These are phyloP conservation scores for Brachionus rotundiformis DNA, from an alignment of 1,140 invertebrate genomes.

Conservation along the genomic window DNA sequence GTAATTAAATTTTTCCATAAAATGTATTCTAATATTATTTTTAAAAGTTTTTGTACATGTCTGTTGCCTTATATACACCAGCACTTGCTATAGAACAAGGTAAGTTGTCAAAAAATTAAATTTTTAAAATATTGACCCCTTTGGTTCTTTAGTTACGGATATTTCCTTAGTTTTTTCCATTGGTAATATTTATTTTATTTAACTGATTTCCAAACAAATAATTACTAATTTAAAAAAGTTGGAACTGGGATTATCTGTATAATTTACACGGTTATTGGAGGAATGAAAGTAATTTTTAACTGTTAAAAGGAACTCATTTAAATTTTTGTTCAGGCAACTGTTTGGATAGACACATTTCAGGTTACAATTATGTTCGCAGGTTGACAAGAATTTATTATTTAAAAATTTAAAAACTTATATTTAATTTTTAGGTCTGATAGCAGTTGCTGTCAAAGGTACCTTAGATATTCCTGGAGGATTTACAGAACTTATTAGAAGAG, in stretches of 20 bases:
- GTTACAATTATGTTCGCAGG: constrained; percentile 80
- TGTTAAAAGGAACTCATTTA: too few relatives aligned
- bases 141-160: not conserved
- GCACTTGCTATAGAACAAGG: constrained; percentile 85
- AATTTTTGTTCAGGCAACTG: not conserved
- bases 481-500: constrained; percentile 58
- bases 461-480: constrained; percentile 3
- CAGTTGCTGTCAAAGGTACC: constrained; percentile 64
- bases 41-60: constrained; percentile 75
- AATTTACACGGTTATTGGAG: constrained; percentile 64
- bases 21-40: not conserved
- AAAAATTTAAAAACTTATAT: not conserved
- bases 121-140: not conserved
- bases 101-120: constrained; percentile 57
- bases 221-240: constrained; percentile 3
- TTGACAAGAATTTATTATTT: constrained; percentile 59
- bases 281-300: constrained; percentile 72
- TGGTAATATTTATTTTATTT: constrained; percentile 7
- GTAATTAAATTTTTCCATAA: not conserved
- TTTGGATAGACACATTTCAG: constrained; percentile 80
- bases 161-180: constrained; percentile 46
- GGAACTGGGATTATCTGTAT: constrained; percentile 51
- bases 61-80: constrained; percentile 88
- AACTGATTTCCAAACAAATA: not conserved
- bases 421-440: constrained; percentile 60